These are phyloP conservation scores for Anarhynchus alexandrinus DNA, from an alignment of 2,113 vertebrate genomes.

Conservation along the genomic window DNA sequence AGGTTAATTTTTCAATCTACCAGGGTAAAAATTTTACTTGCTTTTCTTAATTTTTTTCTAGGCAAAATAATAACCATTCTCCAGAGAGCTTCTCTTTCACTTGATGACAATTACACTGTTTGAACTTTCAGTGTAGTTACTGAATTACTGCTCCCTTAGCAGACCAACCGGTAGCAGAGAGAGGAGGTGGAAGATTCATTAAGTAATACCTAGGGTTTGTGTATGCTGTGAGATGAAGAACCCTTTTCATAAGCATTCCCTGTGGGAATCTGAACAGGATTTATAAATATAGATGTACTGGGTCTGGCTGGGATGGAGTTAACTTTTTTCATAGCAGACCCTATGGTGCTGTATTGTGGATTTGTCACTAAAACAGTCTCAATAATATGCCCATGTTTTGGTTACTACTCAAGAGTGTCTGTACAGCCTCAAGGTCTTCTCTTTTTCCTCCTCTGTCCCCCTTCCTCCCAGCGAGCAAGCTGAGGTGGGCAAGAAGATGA, in stretches of 20 bases:
- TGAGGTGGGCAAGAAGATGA: not conserved
- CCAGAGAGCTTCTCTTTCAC: not conserved
- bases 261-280: not conserved
- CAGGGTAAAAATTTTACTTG: not conserved
- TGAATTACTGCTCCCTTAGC: not conserved
- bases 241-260: not conserved
- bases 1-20: conserved; percentile 15
- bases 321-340: not conserved
- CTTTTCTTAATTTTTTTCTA: not conserved
- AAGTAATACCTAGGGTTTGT: not conserved
- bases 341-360: not conserved
- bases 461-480: fast-evolving
- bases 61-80: not conserved
- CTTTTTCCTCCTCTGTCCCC: not conserved
- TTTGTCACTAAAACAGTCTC: not conserved
- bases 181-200: not conserved
- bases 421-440: not conserved
- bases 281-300: not conserved
- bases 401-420: not conserved
- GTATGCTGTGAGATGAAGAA: not conserved
- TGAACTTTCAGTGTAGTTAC: not conserved
- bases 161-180: not conserved
- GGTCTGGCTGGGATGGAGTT: not conserved
- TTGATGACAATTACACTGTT: not conserved
- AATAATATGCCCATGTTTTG: not conserved